These are phyloP conservation scores for Pseudococcus longispinus DNA, from an alignment of 2,888 invertebrate genomes.

Conservation along the genomic window DNA sequence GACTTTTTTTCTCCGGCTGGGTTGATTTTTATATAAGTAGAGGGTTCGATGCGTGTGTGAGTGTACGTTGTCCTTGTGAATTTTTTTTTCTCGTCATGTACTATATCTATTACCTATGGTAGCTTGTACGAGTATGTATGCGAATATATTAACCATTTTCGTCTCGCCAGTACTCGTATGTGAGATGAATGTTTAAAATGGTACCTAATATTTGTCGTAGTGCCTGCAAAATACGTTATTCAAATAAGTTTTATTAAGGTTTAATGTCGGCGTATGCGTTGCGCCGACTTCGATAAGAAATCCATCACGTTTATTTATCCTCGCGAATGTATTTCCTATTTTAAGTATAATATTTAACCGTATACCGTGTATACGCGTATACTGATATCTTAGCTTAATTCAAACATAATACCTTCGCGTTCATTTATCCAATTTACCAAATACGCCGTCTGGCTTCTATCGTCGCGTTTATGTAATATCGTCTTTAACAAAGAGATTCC, in stretches of 20 bases:
- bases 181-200: neutral
- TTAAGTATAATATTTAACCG: neutral
- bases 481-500: neutral
- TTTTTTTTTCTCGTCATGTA: neutral
- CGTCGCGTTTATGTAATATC: neutral
- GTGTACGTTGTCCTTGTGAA: neutral
- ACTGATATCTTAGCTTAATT: neutral
- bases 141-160: neutral
- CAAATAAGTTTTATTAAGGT: neutral
- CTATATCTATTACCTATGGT: neutral
- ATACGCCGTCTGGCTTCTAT: neutral
- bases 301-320: constrained; percentile 4
- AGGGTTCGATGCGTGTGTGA: neutral
- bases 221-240: neutral
- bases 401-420: neutral
- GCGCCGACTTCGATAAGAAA: neutral
- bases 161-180: neutral
- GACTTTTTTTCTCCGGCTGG: neutral
- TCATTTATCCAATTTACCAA: neutral
- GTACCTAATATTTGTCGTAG: neutral
- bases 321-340: neutral
- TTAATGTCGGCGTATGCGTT: neutral
- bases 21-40: neutral
- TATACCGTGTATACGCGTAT: neutral
- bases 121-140: neutral